Conservation (phyloP, 2,797 vertebrate genomes). For the Premnoplex brunnescens region DNA sequence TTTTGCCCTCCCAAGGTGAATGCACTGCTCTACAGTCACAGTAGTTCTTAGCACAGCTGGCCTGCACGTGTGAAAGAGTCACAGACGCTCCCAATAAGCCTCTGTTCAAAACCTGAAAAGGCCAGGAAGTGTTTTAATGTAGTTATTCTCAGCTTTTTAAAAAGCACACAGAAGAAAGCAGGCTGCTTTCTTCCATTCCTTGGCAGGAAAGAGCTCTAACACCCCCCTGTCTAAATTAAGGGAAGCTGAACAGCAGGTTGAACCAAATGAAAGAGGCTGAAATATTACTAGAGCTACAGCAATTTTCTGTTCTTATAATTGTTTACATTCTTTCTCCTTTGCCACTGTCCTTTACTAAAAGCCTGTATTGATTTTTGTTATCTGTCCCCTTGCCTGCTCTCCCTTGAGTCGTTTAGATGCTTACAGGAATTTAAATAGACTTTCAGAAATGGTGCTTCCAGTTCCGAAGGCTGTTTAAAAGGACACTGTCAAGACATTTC, state of each 20-base stretch:
- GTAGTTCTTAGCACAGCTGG: background rate
- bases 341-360: background rate
- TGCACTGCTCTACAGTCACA: background rate
- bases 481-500: background rate
- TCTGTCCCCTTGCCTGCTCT: background rate
- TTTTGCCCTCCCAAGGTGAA: background rate
- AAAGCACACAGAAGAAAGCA: background rate
- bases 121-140: background rate
- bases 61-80: background rate
- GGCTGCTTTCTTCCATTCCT: background rate
- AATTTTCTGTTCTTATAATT: background rate
- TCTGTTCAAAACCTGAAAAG: background rate
- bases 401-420: background rate
- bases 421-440: conserved; percentile 26
- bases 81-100: background rate
- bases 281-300: background rate
- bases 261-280: background rate
- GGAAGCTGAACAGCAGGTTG: background rate
- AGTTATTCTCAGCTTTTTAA: background rate
- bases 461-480: conserved; percentile 1
- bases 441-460: background rate
- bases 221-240: background rate
- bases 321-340: background rate
- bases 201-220: background rate
- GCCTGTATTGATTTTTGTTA: conserved; percentile 9